Conservation (phyloP, 2,888 invertebrate species). For the Onthophagus sagittarius region DNA sequence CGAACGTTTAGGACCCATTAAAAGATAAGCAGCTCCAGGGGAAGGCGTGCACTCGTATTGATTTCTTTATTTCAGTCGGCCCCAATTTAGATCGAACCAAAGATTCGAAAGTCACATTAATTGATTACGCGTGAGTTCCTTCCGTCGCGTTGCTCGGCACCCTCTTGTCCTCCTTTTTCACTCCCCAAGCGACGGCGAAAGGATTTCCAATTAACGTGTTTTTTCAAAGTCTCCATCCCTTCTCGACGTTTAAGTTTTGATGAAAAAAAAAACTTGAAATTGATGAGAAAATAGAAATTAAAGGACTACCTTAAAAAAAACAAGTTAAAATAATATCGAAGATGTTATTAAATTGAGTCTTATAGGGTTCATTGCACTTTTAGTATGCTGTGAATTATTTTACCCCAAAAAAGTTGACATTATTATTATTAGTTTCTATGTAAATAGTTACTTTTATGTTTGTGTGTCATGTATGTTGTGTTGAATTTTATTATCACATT, state of each 20-base stretch:
- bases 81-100: conserved; percentile 10
- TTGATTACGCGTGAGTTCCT: conserved; percentile 10
- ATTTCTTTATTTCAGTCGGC: conserved; percentile 12
- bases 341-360: no score
- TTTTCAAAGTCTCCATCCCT: background rate
- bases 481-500: background rate
- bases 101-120: conserved; percentile 8
- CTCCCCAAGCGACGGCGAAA: background rate
- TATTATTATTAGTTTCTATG: no score
- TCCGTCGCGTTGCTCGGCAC: background rate
- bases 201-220: conserved; percentile 10
- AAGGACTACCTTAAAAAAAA: background rate
- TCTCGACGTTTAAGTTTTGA: background rate
- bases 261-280: background rate
- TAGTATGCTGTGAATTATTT: no score
- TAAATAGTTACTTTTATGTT: background rate
- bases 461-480: background rate
- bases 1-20: conserved; percentile 5
- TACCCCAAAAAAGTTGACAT: no score
- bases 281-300: background rate
- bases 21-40: conserved; percentile 3
- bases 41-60: conserved; percentile 1
- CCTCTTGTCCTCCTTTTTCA: background rate
- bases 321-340: background rate
- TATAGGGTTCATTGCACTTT: no score